Base-by-base conservation (phyloP, 2,113 vertebrate genomes). In the Entelurus aequoreus region DNA sequence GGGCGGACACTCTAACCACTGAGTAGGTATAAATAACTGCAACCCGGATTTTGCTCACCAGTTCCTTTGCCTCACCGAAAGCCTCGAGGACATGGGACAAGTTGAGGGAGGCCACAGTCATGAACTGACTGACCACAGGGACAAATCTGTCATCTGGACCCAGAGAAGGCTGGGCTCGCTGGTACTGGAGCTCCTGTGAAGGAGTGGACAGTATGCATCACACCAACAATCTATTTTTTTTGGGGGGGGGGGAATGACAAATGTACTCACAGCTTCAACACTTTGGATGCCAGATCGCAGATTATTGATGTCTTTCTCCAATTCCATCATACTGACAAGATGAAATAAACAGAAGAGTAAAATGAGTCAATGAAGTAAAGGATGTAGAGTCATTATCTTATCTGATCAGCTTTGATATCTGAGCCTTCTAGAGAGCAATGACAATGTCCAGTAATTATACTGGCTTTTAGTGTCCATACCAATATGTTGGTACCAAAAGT, bases 1-100 rank as follows among this genome's bases (percentile, higher is more conserved):
- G 19, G 19, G 19, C 19, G 19, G 19, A 19, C 19, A 19, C 19
- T 19, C 19, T 19, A 19, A 19, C 19, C 19, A 19, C 19, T 19
- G 19, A 19, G 19, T 19, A 19, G 19, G 19, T 16, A 7, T 8
- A 37, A 37, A 56, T 19, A n/a, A 21, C 38, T 21, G 5, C 6
- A 7, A 38, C 12, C 5, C 7, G 4, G 16, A 5, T 13, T 6
- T 8, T 1, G 48, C 72, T 84, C 65, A 86, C 84, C 81, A 69
- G 59, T 37, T 84, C 66, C 77, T 77, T 84, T 62, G 81, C 84
- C 36, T 86, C 84, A 1, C 1, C 66, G 35, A 80, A 36, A 0
- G 71, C 77, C 42, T 86, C 84, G 38, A 84, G 81, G 2, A 86
- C 72, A 1, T 86, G 81, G 4, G 81, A 83, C 46, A 84, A 84